Evolutionary conservation across 2,888 invertebrate genomes (phyloP), one percentile per base, ranked within the genome.

Genomic region (Scaptomyza flava): DNA sequence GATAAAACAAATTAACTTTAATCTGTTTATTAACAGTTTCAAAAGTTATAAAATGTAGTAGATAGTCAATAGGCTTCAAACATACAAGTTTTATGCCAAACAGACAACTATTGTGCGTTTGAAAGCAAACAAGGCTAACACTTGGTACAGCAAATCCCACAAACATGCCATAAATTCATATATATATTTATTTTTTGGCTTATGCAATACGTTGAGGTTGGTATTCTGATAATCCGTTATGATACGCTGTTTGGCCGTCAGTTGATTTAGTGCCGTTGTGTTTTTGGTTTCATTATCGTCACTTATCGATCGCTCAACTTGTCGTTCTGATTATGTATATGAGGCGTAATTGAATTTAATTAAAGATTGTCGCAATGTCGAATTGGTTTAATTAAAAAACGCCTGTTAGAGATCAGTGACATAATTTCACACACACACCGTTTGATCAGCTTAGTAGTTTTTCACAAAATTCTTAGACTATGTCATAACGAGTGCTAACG

Each of bases 331-430:
- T 81, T 79, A 76, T 69, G 66, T 58, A 48, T 53, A 68, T 62
- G 46, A 65, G 52, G 27, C 42, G 47, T 72, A 80, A 85, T 87
- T 82, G 77, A 74, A 77, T 79, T 85, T 77, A 84, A 82, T 82
- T 77, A 71, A 41, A 61, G 58, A 72, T 58, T 47, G 67, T 45
- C 64, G 17, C 31, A 63, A 59, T 62, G 58, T 57, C 51, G 50
- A 81, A 71, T 77, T 71, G 58, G 66, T 46, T 78, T 87, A 81
- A 81, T 84, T 78, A 68, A 75, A 41, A 63, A 65, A 48, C 27
- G 50, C 42, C 23, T 45, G 17, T 11, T 20, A 8, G 41, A n/a
- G 48, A 56, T 53, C 33, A 53, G 38, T 74, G 77, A 70, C 82
- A 84, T 62, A 68, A 68, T 67, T 48, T 67, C 53, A 66, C 79